These are phyloP conservation scores for Micrasema minimum DNA, from an alignment of 1,140 invertebrate genomes.

Conservation along the genomic window DNA sequence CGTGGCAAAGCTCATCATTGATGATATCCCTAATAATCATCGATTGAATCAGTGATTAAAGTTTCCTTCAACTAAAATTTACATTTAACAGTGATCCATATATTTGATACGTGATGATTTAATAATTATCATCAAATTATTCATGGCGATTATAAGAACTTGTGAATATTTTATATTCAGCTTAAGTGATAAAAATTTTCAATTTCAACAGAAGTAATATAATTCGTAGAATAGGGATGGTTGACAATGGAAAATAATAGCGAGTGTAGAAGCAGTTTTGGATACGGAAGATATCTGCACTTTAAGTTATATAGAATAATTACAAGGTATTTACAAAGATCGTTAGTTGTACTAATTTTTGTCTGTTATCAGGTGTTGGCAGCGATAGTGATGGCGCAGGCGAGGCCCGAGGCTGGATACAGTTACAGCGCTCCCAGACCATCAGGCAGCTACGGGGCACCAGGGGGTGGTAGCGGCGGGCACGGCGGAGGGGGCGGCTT, in stretches of 20 bases:
- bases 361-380: slow-evolving; percentile 47
- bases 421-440: slow-evolving; percentile 59
- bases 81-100: too few relatives aligned
- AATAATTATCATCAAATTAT: too few relatives aligned
- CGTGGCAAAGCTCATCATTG: background rate
- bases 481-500: slow-evolving; percentile 46
- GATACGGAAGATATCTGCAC: background rate
- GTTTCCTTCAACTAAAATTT: too few relatives aligned
- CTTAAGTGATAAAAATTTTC: too few relatives aligned
- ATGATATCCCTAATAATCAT: background rate
- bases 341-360: too few relatives aligned
- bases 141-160: too few relatives aligned
- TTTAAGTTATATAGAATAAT: background rate
- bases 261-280: too few relatives aligned
- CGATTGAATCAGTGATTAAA: slow-evolving; percentile 8
- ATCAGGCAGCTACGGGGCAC: slow-evolving; percentile 57
- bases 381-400: slow-evolving; percentile 55
- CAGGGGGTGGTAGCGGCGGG: slow-evolving; percentile 48
- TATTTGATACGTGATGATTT: too few relatives aligned
- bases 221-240: too few relatives aligned
- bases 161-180: too few relatives aligned
- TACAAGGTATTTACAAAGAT: background rate
- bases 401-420: slow-evolving; percentile 61
- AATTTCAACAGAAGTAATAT: too few relatives aligned
- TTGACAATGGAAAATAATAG: too few relatives aligned